Evolutionary conservation across 1,140 invertebrate species (phyloP).

Genomic region (Lepidurus apus): DNA sequence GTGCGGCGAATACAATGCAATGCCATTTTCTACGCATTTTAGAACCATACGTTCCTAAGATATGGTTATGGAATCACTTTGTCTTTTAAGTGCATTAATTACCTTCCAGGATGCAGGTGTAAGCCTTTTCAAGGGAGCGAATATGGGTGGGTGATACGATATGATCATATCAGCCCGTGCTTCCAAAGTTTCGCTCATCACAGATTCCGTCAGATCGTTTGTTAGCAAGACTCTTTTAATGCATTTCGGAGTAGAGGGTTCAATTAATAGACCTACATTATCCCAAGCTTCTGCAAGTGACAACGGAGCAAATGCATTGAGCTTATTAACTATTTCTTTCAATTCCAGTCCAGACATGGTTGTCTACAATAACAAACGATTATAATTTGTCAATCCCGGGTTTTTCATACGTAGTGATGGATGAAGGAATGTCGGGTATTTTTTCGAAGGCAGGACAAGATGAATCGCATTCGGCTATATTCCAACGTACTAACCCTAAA

Average conservation of each 20-base stretch:
- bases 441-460: not conserved
- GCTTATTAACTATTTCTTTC: conserved; percentile 52
- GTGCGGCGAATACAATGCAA: conserved; percentile 89
- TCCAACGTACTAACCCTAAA: not conserved
- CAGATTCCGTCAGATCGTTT: conserved; percentile 87
- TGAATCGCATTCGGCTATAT: not conserved
- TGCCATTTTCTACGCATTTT: conserved; percentile 73
- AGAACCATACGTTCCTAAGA: conserved; percentile 69
- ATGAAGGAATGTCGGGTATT: not conserved
- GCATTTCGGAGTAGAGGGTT: conserved; percentile 58
- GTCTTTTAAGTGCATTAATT: conserved; percentile 35
- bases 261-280: conserved; percentile 86
- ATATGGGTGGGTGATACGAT: conserved; percentile 94
- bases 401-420: not conserved
- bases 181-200: conserved; percentile 74
- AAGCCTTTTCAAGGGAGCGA: conserved; percentile 72
- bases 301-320: conserved; percentile 66
- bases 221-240: conserved; percentile 74
- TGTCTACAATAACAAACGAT: not conserved
- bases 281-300: conserved; percentile 82
- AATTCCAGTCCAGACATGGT: conserved; percentile 49
- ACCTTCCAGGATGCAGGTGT: conserved; percentile 67
- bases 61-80: not conserved
- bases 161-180: conserved; percentile 71
- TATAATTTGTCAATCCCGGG: not conserved